phyloP scores from a whole-genome alignment of 2,113 vertebrate species.

The Okapia johnstoni region DNA sequence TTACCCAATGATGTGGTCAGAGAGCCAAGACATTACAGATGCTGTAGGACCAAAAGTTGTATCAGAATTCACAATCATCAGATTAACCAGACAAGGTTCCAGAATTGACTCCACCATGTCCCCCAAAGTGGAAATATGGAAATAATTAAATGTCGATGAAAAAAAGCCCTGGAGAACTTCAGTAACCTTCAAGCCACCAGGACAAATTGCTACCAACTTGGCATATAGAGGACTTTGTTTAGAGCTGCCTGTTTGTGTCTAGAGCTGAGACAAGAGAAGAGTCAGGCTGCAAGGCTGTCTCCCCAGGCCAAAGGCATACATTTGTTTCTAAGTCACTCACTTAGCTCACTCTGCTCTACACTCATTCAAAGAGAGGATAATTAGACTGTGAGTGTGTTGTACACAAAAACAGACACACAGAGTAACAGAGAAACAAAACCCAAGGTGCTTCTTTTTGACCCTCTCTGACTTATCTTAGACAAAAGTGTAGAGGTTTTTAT shows the following conservation, averaged over 20 bases:
- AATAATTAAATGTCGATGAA: background rate
- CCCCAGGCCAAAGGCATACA: background rate
- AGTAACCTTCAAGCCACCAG: background rate
- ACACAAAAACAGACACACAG: background rate
- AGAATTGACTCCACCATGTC: background rate
- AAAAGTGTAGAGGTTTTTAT: background rate
- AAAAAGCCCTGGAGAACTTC: background rate
- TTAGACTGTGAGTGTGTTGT: background rate
- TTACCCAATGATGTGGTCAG: background rate
- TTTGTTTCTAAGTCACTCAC: background rate
- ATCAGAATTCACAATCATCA: background rate
- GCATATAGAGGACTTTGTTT: background rate
- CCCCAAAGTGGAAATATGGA: background rate
- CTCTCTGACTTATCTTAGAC: background rate
- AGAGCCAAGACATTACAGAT: background rate
- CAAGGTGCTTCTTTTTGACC: background rate
- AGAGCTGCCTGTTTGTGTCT: background rate
- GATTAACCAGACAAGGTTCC: background rate
- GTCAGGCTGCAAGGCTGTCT: background rate
- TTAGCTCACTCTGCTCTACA: background rate
- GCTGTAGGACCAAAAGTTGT: background rate
- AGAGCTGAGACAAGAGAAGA: background rate
- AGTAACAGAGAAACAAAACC: background rate
- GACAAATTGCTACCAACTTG: background rate
- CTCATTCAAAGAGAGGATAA: background rate